These are phyloP conservation scores for Aphidius colemani DNA, from an alignment of 2,888 invertebrate species.

Conservation along the genomic window DNA sequence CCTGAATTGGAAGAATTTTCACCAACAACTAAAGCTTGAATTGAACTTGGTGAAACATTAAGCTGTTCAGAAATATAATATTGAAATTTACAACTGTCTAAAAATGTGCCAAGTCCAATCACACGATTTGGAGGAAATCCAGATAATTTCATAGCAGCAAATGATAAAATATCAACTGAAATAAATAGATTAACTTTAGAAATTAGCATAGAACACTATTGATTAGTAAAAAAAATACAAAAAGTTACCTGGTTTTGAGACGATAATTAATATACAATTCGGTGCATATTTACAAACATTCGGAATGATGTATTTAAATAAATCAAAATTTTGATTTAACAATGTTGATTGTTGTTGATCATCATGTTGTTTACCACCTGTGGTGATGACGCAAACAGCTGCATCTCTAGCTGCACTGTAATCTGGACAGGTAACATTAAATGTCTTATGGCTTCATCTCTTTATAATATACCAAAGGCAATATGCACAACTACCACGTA, in stretches of 20 bases:
- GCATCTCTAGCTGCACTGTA: slow-evolving; percentile 64
- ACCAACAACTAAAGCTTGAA: slow-evolving; percentile 66
- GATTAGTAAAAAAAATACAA: background rate
- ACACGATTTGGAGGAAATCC: slow-evolving; percentile 64
- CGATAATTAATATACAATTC: slow-evolving; percentile 62
- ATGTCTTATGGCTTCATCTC: slow-evolving; percentile 27
- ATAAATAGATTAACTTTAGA: slow-evolving; percentile 10
- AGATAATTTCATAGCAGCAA: slow-evolving; percentile 66
- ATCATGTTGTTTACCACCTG: slow-evolving; percentile 64
- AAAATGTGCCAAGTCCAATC: slow-evolving; percentile 65
- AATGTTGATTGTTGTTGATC: slow-evolving; percentile 59
- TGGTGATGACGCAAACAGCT: slow-evolving; percentile 66
- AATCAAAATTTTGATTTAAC: slow-evolving; percentile 65
- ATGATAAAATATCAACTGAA: slow-evolving; percentile 65
- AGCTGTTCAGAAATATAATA: slow-evolving; percentile 63
- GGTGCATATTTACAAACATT: slow-evolving; percentile 66
- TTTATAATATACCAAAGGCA: background rate
- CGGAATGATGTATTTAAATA: slow-evolving; percentile 66
- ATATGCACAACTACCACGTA: slow-evolving; percentile 14
- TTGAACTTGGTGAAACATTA: slow-evolving; percentile 61
- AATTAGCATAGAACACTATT: background rate
- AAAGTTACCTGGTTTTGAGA: slow-evolving; percentile 46
- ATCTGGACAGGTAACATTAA: slow-evolving; percentile 51
- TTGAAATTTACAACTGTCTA: slow-evolving; percentile 65
- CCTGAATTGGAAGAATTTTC: slow-evolving; percentile 64